phyloP scores from a whole-genome alignment of 2,888 invertebrate species.

The Heliconius cydno region DNA sequence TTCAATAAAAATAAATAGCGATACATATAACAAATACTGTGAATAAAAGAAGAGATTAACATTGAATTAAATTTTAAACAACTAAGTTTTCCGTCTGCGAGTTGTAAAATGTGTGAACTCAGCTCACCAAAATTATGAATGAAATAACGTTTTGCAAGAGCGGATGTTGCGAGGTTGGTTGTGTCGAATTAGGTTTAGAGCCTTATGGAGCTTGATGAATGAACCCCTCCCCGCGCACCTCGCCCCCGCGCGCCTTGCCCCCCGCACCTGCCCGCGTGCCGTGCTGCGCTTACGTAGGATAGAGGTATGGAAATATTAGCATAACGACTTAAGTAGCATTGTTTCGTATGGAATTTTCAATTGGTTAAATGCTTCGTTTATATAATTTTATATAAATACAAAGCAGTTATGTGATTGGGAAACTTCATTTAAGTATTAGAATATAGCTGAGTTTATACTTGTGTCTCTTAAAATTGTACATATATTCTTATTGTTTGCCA shows the following conservation, averaged over 20 bases:
- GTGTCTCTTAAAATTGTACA: background rate
- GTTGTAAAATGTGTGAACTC: conserved; percentile 58
- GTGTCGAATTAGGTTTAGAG: conserved; percentile 83
- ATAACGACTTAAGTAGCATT: conserved; percentile 38
- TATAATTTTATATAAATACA: background rate
- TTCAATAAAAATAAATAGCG: background rate
- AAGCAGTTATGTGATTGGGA: background rate
- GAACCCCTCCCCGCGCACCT: conserved; percentile 60
- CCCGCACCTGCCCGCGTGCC: conserved; percentile 30
- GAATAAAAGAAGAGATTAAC: background rate
- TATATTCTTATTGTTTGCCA: background rate
- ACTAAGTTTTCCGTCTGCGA: background rate
- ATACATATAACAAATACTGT: background rate
- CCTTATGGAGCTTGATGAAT: conserved; percentile 83
- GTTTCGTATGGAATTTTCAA: conserved; percentile 30
- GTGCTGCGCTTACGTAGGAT: conserved; percentile 43
- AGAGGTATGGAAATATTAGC: conserved; percentile 38
- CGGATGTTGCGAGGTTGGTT: conserved; percentile 83
- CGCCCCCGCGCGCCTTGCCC: conserved; percentile 34
- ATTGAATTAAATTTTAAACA: background rate
- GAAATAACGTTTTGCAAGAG: conserved; percentile 83
- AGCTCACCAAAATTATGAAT: conserved; percentile 78
- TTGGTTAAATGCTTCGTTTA: conserved; percentile 3
- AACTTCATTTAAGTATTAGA: background rate
- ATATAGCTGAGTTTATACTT: background rate